phyloP scores from a whole-genome alignment of 2,797 vertebrate species.

The Pygocentrus nattereri region DNA sequence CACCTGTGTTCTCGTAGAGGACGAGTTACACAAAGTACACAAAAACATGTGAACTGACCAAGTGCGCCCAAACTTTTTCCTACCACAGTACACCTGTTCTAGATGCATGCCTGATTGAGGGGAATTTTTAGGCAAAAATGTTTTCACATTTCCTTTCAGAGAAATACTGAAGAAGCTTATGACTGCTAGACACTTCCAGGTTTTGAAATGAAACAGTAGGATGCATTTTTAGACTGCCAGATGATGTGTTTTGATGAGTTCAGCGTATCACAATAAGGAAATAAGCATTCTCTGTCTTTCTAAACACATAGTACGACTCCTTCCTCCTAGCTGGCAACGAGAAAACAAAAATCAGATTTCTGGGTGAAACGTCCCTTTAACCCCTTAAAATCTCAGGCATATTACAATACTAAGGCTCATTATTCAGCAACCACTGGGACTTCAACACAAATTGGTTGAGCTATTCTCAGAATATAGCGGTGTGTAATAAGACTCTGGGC shows the following conservation, averaged over 20 bases:
- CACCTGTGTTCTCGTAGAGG: too few species aligned
- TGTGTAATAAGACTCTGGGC: too few species aligned
- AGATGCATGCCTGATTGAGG: neutral
- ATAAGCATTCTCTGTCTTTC: constrained; percentile 8
- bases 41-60: too few species aligned
- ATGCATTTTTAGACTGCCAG: constrained; percentile 1
- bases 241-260: constrained; percentile 28
- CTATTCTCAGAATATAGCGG: too few species aligned
- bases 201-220: constrained; percentile 24
- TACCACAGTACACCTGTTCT: too few species aligned
- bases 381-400: too few species aligned
- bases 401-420: too few species aligned
- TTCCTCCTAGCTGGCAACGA: neutral
- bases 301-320: neutral
- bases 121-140: neutral
- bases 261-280: constrained; percentile 27
- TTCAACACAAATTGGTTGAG: too few species aligned
- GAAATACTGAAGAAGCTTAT: neutral
- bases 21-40: too few species aligned
- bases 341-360: constrained; percentile 1
- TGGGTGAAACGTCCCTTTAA: neutral
- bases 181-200: constrained; percentile 26
- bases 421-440: too few species aligned
- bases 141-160: neutral
- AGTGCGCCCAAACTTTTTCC: too few species aligned